These are phyloP conservation scores for Tetheella fluctuosa DNA, from an alignment of 2,888 invertebrate genomes.

Conservation along the genomic window DNA sequence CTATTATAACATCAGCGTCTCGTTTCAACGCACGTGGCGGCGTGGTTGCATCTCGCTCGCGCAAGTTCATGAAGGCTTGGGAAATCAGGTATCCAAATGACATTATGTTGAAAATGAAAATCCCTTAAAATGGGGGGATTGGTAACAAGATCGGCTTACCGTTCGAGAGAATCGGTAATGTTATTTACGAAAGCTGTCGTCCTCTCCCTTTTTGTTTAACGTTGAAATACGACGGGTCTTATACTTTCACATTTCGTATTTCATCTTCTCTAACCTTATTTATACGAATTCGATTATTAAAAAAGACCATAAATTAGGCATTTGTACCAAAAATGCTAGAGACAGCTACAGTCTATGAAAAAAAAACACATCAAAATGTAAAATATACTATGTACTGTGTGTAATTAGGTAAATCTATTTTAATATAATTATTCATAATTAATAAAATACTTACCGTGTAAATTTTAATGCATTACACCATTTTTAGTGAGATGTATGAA, in stretches of 20 bases:
- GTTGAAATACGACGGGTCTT: not conserved
- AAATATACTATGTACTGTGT: no score
- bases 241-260: constrained; percentile 15
- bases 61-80: constrained; percentile 62
- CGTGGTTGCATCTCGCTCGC: constrained; percentile 57
- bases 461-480: constrained; percentile 20
- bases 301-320: no score
- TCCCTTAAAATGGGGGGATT: constrained; percentile 26
- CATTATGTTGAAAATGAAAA: constrained; percentile 35
- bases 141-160: constrained; percentile 28
- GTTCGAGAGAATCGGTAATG: constrained; percentile 16
- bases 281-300: not conserved
- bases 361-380: no score
- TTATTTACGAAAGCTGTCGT: constrained; percentile 4
- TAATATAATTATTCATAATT: no score
- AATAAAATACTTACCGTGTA: no score
- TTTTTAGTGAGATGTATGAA: not conserved
- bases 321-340: no score
- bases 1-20: constrained; percentile 44
- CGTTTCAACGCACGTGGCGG: constrained; percentile 48
- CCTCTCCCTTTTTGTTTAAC: not conserved
- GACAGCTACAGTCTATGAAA: no score
- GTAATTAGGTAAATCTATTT: no score
- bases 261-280: not conserved
- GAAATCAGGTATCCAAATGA: constrained; percentile 63